Evolutionary conservation across 2,113 vertebrate species (phyloP), one percentile per base, ranked within the genome.

Genomic region (Carassius carassius): DNA sequence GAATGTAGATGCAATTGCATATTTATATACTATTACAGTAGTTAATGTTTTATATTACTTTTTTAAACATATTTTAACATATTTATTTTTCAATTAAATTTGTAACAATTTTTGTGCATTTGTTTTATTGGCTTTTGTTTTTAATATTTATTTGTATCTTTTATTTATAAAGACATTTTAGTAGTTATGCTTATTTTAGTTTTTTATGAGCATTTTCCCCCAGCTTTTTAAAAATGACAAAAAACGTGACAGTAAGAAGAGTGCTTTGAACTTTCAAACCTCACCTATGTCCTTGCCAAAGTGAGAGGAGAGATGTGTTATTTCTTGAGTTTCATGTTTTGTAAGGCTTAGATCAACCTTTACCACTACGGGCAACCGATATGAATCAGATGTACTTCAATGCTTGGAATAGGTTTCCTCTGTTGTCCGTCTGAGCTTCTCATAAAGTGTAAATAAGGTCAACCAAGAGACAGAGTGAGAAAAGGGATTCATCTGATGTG

Each of bases 401-500:
- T 79, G 83, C 35, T 41, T 70, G 83, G 47, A 32, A 85, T 41
- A 25, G 69, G 67, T 16, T 41, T 65, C 16, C 35, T 78, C 69
- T 84, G 83, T 79, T 79, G 75, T 56, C 47, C 44, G 9, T 65
- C 63, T 78, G 83, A 78, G 44, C 21, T 84, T 12, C 32, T 58
- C 47, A 72, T 78, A 44, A 69, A 69, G 67, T 70, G 77, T 79
- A 54, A 78, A 79, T 85, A 78, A 70, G 83, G 83, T 69, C 49
- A 78, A 60, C 32, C 19, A 32, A 85, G 83, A 84, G 29, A 69
- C 44, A 35, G 23, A 25, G 63, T 79, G 75, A 70, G 83, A 70
- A 72, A 35, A 78, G 10, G 35, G 75, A 79, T 85, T 85, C 83
- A 79, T 79, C 75, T 69, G 47, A 78, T 78, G 74, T 78, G 75